Conservation (phyloP, 2,888 invertebrate genomes). For the Deroplatys truncata region DNA sequence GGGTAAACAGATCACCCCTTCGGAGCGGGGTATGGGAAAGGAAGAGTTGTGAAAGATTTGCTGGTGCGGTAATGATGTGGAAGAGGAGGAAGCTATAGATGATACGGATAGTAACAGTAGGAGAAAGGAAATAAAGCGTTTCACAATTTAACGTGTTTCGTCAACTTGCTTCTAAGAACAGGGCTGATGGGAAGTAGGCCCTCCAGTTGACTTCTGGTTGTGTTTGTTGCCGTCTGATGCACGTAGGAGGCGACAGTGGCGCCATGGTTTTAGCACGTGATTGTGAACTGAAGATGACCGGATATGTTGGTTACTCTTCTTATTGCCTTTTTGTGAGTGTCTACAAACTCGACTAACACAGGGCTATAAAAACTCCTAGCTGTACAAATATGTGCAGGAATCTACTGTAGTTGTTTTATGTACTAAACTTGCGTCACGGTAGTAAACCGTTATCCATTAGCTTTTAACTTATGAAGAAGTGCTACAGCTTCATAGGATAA, state of each 20-base stretch:
- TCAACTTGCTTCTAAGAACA: neutral
- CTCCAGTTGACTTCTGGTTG: neutral
- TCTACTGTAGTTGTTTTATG: neutral
- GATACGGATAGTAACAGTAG: neutral
- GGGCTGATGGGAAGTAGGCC: neutral
- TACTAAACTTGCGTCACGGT: neutral
- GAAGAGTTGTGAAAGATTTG: too few species aligned
- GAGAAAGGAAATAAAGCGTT: neutral
- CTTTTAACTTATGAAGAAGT: neutral
- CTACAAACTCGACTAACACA: neutral
- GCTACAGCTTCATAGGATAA: too few species aligned
- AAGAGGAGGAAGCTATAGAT: neutral
- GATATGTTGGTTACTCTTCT: neutral
- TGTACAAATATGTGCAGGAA: neutral
- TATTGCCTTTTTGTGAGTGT: neutral
- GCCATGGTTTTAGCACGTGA: conserved; percentile 1
- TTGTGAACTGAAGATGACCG: neutral
- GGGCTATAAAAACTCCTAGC: neutral
- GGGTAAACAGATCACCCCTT: too few species aligned
- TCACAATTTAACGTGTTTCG: neutral
- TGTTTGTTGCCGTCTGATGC: neutral
- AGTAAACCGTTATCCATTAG: neutral
- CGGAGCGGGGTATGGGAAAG: too few species aligned
- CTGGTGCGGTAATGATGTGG: too few species aligned
- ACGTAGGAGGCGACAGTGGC: neutral